Evolutionary conservation across 1,140 invertebrate genomes (phyloP), one percentile per base, ranked within the genome.

Genomic region (Bombus fervidus): DNA sequence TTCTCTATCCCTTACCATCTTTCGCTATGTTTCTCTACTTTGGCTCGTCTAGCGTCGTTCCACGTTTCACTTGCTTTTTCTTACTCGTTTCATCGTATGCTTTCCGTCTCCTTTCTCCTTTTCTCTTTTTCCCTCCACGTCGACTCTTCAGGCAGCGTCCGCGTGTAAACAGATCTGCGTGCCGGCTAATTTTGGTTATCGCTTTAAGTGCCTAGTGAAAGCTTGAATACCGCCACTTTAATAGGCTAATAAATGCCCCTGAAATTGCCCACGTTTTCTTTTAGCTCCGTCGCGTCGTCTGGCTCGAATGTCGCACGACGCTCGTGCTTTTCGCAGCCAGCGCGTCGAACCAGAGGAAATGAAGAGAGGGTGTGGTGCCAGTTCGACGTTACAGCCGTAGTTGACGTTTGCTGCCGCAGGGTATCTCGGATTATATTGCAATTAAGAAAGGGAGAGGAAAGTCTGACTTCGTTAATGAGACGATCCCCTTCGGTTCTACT

Each of bases 131-230:
- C 57, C 8, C 4, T 76, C 57, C 18, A 22, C 59, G 4, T 53
- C 57, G 6, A 6, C 43, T 13, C 31, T 6, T n/a, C 47, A 4
- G 3, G 15, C 28, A 15, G 31, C 41, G 31, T 64, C 79, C 75
- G 72, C 83, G 80, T 86, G 87, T 89, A 89, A 89, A 89, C 87
- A 89, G 85, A 78, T 89, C 88, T 89, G 87, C 88, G 87, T 89
- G 75, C 80, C 75, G 76, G 81, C 73, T 89, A 89, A 89, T 89
- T 89, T 89, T 41, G 78, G 59, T 85, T 81, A 81, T 66, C 84
- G 71, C 71, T 57, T 28, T 41, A 74, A 81, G 41, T 81, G 57
- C n/a, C 43, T 28, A 53, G 31, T 15, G 47, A 64, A 37, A 72
- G 28, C 43, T 41, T 39, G 69, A 75, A 34, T 15, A 28, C 47